Conservation (phyloP, 2,888 invertebrate genomes). For the Empis livida region DNA sequence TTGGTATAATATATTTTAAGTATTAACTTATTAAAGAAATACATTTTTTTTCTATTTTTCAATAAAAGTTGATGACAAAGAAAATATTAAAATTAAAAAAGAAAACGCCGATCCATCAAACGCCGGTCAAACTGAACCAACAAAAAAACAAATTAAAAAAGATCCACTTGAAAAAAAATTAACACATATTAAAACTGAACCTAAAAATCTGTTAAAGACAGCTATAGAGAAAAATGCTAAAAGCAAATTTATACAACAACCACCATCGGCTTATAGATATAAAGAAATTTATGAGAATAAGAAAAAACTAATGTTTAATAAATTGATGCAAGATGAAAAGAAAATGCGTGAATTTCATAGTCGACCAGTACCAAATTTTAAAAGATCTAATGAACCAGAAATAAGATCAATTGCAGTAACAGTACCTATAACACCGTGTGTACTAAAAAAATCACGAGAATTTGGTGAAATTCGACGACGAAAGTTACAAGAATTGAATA, state of each 20-base stretch:
- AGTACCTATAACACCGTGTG: constrained; percentile 23
- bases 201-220: neutral
- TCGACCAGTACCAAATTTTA: constrained; percentile 28
- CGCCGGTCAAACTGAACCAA: neutral
- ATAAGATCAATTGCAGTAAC: constrained; percentile 14
- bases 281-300: constrained; percentile 25
- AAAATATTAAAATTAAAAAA: neutral
- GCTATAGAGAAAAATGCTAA: neutral
- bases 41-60: no score
- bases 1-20: neutral
- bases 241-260: constrained; percentile 7
- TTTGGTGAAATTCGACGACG: constrained; percentile 15
- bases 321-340: constrained; percentile 23
- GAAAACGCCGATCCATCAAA: neutral
- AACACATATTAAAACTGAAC: constrained; percentile 1
- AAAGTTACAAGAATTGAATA: constrained; percentile 19
- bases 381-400: constrained; percentile 9
- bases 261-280: constrained; percentile 23
- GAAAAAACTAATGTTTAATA: constrained; percentile 17
- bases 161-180: neutral
- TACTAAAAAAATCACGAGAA: constrained; percentile 22
- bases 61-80: no score
- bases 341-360: constrained; percentile 29
- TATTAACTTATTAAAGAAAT: neutral
- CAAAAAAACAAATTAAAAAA: neutral